Base-by-base conservation (phyloP, 2,113 vertebrate genomes). In the Pluvialis apricaria region DNA sequence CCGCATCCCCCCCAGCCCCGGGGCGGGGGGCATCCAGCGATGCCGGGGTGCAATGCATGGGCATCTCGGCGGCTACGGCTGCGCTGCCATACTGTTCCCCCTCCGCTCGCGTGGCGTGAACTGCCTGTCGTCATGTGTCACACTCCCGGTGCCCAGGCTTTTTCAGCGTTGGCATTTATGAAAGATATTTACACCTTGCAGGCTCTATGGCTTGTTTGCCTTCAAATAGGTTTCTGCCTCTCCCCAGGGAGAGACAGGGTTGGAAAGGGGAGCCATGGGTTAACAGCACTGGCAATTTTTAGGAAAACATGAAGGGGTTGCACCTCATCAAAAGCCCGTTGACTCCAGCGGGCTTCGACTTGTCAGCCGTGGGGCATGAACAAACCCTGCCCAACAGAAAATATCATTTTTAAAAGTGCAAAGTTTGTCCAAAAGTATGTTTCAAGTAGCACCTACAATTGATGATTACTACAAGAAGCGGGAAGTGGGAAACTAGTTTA, bases 171-270 rank as follows among this genome's bases (percentile, higher is more conserved):
- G 95, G 82, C 91, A 79, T 94, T 94, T 90, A 7, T 92, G 92
- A 66, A 89, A 95, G 82, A 73, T 68, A 91, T 93, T 95, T 84
- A 36, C 86, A 94, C 82, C 94, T 94, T 82, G 88, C 31, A 82
- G 57, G 44, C 71, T 90, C 87, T 61, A 60, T 1, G 44, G 86
- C 60, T 94, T 69, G 82, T 86, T 95, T 93, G 82, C 70, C 90
- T 97, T 94, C 91, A 91, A 62, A 95, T 75, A 94, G 77, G 88
- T 49, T 82, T 80, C 93, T 96, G 86, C 57, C 89, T 82, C 89
- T 90, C 73, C 51, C 69, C 2, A 0, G 62, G 57, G 77, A 95
- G 82, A 34, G 79, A n/a, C 0, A 11, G 80, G 58, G 8, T 58
- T 82, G 76, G 82, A 81, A 91, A 96, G 76, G 45, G 72, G 60